These are phyloP conservation scores for Rhodinocichla rosea DNA, from an alignment of 2,113 vertebrate genomes.

Conservation along the genomic window DNA sequence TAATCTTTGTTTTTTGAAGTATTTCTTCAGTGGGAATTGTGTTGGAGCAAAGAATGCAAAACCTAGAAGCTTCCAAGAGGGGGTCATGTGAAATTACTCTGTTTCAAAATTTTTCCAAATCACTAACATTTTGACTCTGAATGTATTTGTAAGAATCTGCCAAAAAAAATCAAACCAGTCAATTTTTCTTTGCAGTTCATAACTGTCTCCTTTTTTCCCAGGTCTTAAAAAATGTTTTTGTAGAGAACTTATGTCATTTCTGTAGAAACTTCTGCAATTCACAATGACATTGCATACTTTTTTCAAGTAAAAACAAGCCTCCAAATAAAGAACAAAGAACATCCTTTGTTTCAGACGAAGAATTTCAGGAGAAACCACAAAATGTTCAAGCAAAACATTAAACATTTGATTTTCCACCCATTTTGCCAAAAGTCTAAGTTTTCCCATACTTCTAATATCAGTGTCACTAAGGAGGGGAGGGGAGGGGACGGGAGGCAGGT, in stretches of 20 bases:
- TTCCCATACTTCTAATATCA: constrained; percentile 37
- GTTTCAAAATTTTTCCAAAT: constrained; percentile 53
- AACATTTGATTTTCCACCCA: constrained; percentile 60
- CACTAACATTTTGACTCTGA: constrained; percentile 10
- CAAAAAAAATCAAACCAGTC: neutral
- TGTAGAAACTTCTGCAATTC: neutral
- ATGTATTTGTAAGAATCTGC: constrained; percentile 4
- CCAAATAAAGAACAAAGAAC: constrained; percentile 33
- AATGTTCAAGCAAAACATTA: constrained; percentile 65
- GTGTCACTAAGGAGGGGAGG: neutral
- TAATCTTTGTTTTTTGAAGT: constrained; percentile 7
- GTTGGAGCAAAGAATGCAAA: constrained; percentile 50
- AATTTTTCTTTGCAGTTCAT: neutral
- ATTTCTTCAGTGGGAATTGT: constrained; percentile 38
- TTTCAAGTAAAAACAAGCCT: neutral
- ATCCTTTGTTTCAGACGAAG: constrained; percentile 60
- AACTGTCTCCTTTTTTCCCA: neutral
- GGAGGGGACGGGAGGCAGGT: neutral
- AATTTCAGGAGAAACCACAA: constrained; percentile 67
- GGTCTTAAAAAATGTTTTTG: neutral
- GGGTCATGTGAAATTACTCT: constrained; percentile 54
- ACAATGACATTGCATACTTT: constrained; percentile 21
- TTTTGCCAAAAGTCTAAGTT: constrained; percentile 47
- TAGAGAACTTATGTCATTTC: neutral
- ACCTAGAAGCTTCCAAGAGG: constrained; percentile 6